Conservation (phyloP, 2,888 invertebrate species). For the Galerucella calmariensis region DNA sequence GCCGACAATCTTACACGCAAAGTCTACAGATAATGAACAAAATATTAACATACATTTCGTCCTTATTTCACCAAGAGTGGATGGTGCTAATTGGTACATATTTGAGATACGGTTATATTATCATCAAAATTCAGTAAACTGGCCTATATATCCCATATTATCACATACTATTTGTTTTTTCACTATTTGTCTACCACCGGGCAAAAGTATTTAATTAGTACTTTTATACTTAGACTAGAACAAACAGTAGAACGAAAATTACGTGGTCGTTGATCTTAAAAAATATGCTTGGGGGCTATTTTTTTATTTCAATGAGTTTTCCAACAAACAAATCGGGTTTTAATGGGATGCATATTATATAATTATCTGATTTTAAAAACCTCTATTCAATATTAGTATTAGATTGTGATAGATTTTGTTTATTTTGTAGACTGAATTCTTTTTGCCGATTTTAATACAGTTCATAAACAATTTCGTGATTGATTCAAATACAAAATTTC, state of each 20-base stretch:
- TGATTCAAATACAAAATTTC: too few species aligned
- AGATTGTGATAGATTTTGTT: too few species aligned
- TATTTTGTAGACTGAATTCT: too few species aligned
- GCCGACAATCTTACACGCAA: slow-evolving; percentile 24
- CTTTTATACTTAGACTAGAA: background rate
- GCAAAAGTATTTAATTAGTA: slow-evolving; percentile 15
- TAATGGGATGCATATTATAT: too few species aligned
- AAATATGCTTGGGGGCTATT: background rate
- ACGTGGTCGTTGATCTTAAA: background rate
- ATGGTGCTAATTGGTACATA: slow-evolving; percentile 58
- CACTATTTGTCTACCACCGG: slow-evolving; percentile 11
- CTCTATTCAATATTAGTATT: too few species aligned
- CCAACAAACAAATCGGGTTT: too few species aligned
- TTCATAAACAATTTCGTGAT: too few species aligned
- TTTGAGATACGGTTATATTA: slow-evolving; percentile 58
- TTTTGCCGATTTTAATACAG: too few species aligned
- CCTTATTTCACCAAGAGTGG: slow-evolving; percentile 54
- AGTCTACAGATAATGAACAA: slow-evolving; percentile 33
- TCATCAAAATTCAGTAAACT: slow-evolving; percentile 41
- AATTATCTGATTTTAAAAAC: too few species aligned
- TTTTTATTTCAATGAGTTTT: background rate
- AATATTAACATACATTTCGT: slow-evolving; percentile 52
- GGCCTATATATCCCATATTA: slow-evolving; percentile 44
- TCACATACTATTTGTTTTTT: slow-evolving; percentile 28
- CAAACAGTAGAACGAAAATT: background rate